These are phyloP conservation scores for Pangasianodon hypophthalmus DNA, from an alignment of 2,113 vertebrate species.

Conservation along the genomic window DNA sequence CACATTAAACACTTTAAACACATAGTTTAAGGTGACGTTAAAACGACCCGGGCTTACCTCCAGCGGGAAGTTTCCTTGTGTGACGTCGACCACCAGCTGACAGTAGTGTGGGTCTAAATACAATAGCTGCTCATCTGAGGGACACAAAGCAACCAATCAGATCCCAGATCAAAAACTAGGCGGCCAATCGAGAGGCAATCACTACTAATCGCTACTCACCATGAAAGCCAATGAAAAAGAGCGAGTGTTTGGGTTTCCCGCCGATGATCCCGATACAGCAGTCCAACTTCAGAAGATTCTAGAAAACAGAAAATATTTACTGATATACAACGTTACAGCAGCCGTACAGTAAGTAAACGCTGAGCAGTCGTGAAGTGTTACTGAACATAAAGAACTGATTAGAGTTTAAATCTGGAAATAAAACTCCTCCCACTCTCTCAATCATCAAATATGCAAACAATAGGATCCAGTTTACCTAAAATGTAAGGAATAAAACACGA, in stretches of 20 bases:
- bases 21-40: background rate
- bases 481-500: background rate
- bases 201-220: constrained; percentile 67
- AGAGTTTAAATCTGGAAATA: background rate
- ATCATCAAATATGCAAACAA: too few species aligned
- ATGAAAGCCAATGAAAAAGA: constrained; percentile 90
- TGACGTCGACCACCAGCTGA: constrained; percentile 83
- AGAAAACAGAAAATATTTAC: constrained; percentile 20
- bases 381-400: background rate
- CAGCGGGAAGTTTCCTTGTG: constrained; percentile 77
- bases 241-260: constrained; percentile 88
- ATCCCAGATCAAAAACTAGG: background rate
- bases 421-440: background rate
- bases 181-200: background rate
- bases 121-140: constrained; percentile 85
- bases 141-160: constrained; percentile 43
- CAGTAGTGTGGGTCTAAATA: constrained; percentile 94
- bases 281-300: constrained; percentile 85
- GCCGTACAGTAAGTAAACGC: background rate
- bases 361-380: background rate
- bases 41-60: constrained; percentile 71
- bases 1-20: background rate
- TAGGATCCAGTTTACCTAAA: background rate
- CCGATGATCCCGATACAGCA: constrained; percentile 91
- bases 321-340: too few species aligned